Percentiles rank a stretch among this genome's conserved stretches.
phyloP scores from a whole-genome alignment of 2,888 invertebrate species.

The Emmelina monodactyla region DNA sequence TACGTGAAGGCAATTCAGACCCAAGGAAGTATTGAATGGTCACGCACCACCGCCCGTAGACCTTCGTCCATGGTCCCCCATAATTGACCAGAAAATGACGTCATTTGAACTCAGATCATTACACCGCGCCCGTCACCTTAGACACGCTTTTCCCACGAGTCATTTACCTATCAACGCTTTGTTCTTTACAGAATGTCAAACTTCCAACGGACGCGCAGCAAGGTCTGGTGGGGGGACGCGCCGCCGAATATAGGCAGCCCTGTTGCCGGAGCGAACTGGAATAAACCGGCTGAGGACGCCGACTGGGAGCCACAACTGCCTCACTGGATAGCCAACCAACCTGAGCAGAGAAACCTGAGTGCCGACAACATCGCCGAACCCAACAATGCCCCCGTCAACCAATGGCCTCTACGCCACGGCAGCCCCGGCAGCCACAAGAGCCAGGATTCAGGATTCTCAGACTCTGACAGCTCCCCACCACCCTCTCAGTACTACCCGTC shows the following conservation, averaged over 20 bases:
- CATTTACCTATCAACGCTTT: conserved; percentile 26
- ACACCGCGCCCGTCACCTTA: conserved; percentile 27
- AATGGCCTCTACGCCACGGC: conserved; percentile 56
- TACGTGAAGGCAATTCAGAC: conserved; percentile 10
- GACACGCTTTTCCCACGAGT: conserved; percentile 43
- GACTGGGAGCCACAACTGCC: conserved; percentile 62
- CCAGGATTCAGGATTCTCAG: conserved; percentile 83
- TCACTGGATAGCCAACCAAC: conserved; percentile 58
- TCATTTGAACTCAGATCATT: conserved; percentile 48
- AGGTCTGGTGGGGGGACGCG: conserved; percentile 72
- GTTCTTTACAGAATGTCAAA: conserved; percentile 66
- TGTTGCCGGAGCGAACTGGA: conserved; percentile 34
- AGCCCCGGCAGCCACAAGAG: conserved; percentile 74
- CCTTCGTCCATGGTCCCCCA: conserved; percentile 30
- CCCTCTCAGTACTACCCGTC: conserved; percentile 47
- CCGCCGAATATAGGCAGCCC: conserved; percentile 51
- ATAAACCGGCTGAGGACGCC: conserved; percentile 37
- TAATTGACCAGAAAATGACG: conserved; percentile 51
- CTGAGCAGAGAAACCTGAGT: conserved; percentile 46
- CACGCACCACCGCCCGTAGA: conserved; percentile 39
- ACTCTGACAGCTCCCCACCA: conserved; percentile 74
- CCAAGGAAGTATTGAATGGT: conserved; percentile 28
- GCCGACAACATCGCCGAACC: conserved; percentile 41
- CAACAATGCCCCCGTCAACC: conserved; percentile 37
- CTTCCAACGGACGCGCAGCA: conserved; percentile 72